Evolutionary conservation across 2,113 vertebrate species (phyloP), one percentile per base, ranked within the genome.

Genomic region (Corydoras sp.): DNA sequence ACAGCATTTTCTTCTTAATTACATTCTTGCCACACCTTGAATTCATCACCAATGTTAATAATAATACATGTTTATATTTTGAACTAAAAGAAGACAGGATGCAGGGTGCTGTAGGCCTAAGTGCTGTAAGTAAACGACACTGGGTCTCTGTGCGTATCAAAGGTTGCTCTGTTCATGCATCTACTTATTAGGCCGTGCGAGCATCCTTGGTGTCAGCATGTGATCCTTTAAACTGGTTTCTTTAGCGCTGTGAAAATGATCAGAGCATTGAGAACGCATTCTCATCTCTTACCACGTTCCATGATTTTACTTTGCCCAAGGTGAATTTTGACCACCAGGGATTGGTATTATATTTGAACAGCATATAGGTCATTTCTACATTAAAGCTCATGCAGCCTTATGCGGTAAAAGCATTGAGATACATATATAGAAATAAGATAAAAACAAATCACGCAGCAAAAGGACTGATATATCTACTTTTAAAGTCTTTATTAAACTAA

Each of bases 81-180:
- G 35, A 8, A 4, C 35, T 43, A 43, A 43, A 43, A 5, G 35
- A 15, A 14, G n/a, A 14, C 54, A 56, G 54, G 4, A 43, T 48
- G 56, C 8, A 35, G 43, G 14, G 9, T 51, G 48, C 56, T 73
- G 3, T 32, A n/a, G 10, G 43, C 11, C 53, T 18, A 14, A 60
- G 67, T 13, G 31, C 49, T 48, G 5, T 65, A 50, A 51, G 35
- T 58, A 29, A 58, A 61, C 10, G 55, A 35, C 3, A 13, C 15
- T 58, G 58, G 70, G 58, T 48, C 55, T 60, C 3, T 71, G 62
- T 71, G 29, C 72, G 76, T 68, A 77, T 75, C 71, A 84, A 83
- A 70, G 80, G 55, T 31, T 53, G 63, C 79, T 78, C 80, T 84
- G 81, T 84, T 73, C 58, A 62, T 11, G 9, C 13, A 54, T 69